Percentiles rank a stretch among this genome's conserved stretches.
These are phyloP conservation scores for Phaedon cochleariae DNA, from an alignment of 2,888 invertebrate species.

Conservation along the genomic window DNA sequence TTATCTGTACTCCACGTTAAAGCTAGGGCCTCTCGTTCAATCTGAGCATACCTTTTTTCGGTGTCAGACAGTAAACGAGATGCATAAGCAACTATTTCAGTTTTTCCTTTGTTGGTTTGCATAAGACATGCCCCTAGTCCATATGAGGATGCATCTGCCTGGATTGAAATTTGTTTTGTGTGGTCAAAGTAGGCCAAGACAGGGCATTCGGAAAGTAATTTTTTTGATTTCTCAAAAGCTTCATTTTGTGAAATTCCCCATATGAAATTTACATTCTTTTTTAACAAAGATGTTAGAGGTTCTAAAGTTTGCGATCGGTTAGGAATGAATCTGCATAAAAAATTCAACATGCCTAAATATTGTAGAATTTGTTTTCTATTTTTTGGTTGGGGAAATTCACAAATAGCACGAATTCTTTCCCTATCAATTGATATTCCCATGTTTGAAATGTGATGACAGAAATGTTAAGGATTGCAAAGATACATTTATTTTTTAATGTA, in stretches of 20 bases:
- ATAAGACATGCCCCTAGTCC: constrained; percentile 24
- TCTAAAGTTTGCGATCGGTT: constrained; percentile 20
- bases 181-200: constrained; percentile 17
- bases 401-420: constrained; percentile 38
- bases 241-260: constrained; percentile 20
- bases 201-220: constrained; percentile 14
- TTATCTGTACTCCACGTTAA: constrained; percentile 20
- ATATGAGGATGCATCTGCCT: constrained; percentile 26
- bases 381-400: constrained; percentile 36
- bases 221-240: constrained; percentile 17
- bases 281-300: constrained; percentile 17
- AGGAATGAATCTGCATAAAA: too few species aligned
- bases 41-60: constrained; percentile 19
- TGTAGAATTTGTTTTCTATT: constrained; percentile 39
- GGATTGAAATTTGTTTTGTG: not conserved
- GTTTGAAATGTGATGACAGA: constrained; percentile 47
- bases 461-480: constrained; percentile 42
- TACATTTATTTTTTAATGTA: constrained; percentile 49
- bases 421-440: constrained; percentile 36
- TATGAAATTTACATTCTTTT: constrained; percentile 11
- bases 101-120: constrained; percentile 6
- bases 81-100: constrained; percentile 21
- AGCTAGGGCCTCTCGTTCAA: constrained; percentile 18
- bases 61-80: constrained; percentile 14
- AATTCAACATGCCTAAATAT: constrained; percentile 32